Evolutionary conservation across 2,888 invertebrate genomes (phyloP), one percentile per base, ranked within the genome.

Genomic region (Agrochola circellaris): DNA sequence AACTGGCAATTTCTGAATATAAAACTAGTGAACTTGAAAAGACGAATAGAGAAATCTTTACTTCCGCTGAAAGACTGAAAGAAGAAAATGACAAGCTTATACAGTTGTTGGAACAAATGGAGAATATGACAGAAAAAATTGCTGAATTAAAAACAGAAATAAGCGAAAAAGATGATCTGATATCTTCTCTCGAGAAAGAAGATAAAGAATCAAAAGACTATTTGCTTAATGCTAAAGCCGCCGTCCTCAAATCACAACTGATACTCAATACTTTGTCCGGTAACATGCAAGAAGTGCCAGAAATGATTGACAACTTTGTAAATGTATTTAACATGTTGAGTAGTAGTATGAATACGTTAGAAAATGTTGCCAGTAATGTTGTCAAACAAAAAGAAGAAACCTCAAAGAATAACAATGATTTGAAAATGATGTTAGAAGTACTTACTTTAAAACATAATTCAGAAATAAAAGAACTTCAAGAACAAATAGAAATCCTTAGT

Each of bases 261-360:
- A 90, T 94, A 73, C 86, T 93, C 23, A 67, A 75, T 6, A 87
- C 90, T 75, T 82, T 94, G 75, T 90, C 93, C 30, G 91, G 91
- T 45, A 90, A 93, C 69, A 88, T 90, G 65, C 86, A 87, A 79
- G 91, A 92, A 82, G 85, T 93, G 51, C 93, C 93, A 34, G 87
- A 91, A 67, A 75, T 90, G 48, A 87, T 92, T 56, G 92, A 92
- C 26, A 91, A 91, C 86, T 89, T 92, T 82, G 89, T 90, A 30
- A 85, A 86, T 58, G 84, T 92, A 60, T 92, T 93, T 68, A 90
- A 87, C 30, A 76, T 82, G 11, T 80, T 95, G 67, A 87, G 86
- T 82, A 88, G 89, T 56, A 91, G 87, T 66, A 87, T 95, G 62
- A 85, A 84, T 80, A 77, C 65, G n/a, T 90, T 95, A 82, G 92